Conservation (phyloP, 2,888 invertebrate species). For the Imbricaverruca yamaguchii region DNA sequence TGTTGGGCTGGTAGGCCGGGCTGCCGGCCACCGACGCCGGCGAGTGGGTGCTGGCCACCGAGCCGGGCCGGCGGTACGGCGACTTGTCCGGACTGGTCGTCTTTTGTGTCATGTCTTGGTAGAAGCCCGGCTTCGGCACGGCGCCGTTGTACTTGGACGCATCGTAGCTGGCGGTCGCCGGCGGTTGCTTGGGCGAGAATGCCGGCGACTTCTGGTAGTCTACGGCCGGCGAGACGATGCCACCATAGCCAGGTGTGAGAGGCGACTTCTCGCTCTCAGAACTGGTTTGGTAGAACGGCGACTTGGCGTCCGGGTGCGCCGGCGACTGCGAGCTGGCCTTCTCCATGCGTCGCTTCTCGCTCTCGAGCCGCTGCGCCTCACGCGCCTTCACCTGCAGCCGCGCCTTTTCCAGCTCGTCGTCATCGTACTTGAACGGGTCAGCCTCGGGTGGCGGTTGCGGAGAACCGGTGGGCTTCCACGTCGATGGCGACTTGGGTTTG, state of each 20-base stretch:
- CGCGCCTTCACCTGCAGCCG: constrained; percentile 23
- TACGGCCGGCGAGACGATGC: constrained; percentile 14
- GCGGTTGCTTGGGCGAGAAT: constrained; percentile 15
- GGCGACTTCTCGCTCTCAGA: constrained; percentile 21
- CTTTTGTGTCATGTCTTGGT: constrained; percentile 20
- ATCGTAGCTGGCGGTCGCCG: neutral
- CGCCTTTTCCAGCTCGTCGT: neutral
- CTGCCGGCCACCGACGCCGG: constrained; percentile 14
- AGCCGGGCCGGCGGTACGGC: constrained; percentile 14
- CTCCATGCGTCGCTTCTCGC: constrained; percentile 15
- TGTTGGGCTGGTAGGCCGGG: constrained; percentile 17
- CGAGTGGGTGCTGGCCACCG: constrained; percentile 9
- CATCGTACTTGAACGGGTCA: neutral
- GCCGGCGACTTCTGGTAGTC: constrained; percentile 13
- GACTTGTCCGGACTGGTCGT: constrained; percentile 18
- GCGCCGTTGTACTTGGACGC: neutral
- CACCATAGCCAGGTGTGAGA: constrained; percentile 9
- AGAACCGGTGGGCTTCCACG: neutral
- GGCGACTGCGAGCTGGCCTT: neutral
- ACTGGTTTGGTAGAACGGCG: constrained; percentile 22
- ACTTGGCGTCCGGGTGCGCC: neutral
- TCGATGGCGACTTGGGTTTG: neutral
- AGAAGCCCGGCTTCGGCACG: constrained; percentile 11
- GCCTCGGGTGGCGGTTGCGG: constrained; percentile 9
- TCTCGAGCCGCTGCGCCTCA: constrained; percentile 9